Evolutionary conservation across 1,140 invertebrate species (phyloP).

Genomic region (Ceratina australensis): DNA sequence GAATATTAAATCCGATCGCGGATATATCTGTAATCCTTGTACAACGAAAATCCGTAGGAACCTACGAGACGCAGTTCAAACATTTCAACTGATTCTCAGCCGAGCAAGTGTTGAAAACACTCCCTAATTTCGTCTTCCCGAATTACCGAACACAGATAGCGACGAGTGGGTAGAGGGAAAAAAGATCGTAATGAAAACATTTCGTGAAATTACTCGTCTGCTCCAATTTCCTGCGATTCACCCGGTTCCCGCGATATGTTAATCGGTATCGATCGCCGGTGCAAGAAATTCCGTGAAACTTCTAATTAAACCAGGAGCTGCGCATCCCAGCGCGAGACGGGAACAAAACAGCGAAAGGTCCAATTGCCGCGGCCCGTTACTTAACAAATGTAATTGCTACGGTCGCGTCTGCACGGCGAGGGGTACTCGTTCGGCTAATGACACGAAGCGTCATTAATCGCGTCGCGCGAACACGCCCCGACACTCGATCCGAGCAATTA

Average conservation of each 20-base stretch:
- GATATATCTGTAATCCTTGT: no score
- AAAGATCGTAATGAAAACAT: background rate
- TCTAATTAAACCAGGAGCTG: constrained; percentile 9
- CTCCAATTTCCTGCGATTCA: background rate
- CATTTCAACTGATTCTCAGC: no score
- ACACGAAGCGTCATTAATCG: constrained; percentile 18
- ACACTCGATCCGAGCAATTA: constrained; percentile 28
- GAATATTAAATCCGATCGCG: no score
- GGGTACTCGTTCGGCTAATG: constrained; percentile 19
- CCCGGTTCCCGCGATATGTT: background rate
- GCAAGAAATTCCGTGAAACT: background rate
- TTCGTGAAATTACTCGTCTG: background rate
- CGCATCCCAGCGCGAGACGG: no score
- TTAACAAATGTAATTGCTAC: constrained; percentile 28
- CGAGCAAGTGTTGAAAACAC: background rate
- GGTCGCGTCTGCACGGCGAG: constrained; percentile 4
- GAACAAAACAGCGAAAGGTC: background rate
- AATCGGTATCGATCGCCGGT: background rate
- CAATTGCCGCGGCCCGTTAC: background rate
- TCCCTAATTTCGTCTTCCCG: background rate
- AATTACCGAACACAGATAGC: no score
- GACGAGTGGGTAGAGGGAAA: no score
- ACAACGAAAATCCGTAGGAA: no score
- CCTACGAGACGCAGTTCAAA: no score
- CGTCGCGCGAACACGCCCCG: background rate